Evolutionary conservation across 2,888 invertebrate species (phyloP).

Genomic region (Kryphioiulus occultus): DNA sequence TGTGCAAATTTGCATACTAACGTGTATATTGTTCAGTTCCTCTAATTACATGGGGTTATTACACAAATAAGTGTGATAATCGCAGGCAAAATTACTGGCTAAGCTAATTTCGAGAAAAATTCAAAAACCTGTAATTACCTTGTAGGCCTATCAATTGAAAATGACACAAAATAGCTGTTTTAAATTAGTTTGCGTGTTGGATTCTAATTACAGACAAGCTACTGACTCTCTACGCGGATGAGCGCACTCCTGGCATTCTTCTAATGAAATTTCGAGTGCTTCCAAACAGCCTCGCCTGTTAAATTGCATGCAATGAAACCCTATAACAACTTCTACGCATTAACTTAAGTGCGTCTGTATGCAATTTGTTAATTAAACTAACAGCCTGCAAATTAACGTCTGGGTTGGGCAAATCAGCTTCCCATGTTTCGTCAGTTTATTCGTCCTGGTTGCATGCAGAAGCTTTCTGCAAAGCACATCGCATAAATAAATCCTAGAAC

Average conservation of each 20-base stretch:
- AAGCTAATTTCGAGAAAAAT: too few species aligned
- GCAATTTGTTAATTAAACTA: constrained; percentile 14
- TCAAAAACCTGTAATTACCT: too few species aligned
- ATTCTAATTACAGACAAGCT: neutral
- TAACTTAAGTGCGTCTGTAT: neutral
- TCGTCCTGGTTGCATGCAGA: neutral
- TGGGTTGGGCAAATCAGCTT: neutral
- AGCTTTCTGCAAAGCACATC: neutral
- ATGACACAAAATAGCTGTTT: neutral
- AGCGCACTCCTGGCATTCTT: neutral
- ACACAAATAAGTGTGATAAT: too few species aligned
- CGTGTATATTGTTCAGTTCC: too few species aligned
- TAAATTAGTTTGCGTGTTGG: neutral
- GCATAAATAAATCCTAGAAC: too few species aligned
- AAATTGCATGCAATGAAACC: neutral
- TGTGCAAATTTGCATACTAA: too few species aligned
- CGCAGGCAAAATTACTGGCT: too few species aligned
- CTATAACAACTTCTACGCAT: neutral
- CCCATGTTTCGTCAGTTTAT: neutral
- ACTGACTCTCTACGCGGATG: neutral
- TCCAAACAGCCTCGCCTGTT: neutral
- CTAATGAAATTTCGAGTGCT: neutral
- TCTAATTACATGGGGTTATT: too few species aligned
- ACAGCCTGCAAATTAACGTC: constrained; percentile 2
- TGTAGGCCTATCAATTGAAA: too few species aligned